phyloP scores from a whole-genome alignment of 2,888 invertebrate genomes.

The Megamerina dolium region DNA sequence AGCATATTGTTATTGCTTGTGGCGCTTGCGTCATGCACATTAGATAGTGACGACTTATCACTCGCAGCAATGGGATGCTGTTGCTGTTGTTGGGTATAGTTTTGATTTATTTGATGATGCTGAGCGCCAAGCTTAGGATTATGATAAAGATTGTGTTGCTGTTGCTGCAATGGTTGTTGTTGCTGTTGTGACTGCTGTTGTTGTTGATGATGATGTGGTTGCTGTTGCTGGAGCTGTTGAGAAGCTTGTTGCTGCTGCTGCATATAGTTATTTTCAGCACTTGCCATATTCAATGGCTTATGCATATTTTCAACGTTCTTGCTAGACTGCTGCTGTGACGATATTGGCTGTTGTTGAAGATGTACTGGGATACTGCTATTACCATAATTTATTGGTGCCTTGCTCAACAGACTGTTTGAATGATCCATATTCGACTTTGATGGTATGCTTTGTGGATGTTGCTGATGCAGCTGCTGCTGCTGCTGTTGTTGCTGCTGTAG shows the following conservation, averaged over 20 bases:
- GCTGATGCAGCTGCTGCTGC: slow-evolving; percentile 20
- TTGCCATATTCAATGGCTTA: slow-evolving; percentile 27
- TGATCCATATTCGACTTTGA: slow-evolving; percentile 19
- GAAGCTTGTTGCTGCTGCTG: slow-evolving; percentile 26
- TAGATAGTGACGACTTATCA: slow-evolving; percentile 14
- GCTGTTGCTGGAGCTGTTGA: slow-evolving; percentile 28
- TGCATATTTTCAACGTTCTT: slow-evolving; percentile 13
- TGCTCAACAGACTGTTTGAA: slow-evolving; percentile 17
- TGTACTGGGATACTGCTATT: slow-evolving; percentile 13
- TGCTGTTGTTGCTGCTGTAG: slow-evolving; percentile 26
- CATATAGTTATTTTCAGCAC: slow-evolving; percentile 22
- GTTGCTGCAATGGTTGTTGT: slow-evolving; percentile 26
- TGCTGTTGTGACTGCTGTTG: slow-evolving; percentile 25
- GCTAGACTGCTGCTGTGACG: slow-evolving; percentile 15
- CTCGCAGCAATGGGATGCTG: slow-evolving; percentile 21
- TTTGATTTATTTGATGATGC: slow-evolving; percentile 17
- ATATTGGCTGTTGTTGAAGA: slow-evolving; percentile 13
- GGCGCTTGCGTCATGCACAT: slow-evolving; percentile 7
- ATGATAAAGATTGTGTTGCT: slow-evolving; percentile 20
- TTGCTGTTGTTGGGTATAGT: slow-evolving; percentile 18
- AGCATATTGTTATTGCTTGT: slow-evolving; percentile 27
- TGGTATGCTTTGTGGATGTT: slow-evolving; percentile 16
- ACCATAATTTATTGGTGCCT: slow-evolving; percentile 22
- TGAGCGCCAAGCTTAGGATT: slow-evolving; percentile 16
- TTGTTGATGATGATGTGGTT: slow-evolving; percentile 17